phyloP scores from a whole-genome alignment of 2,888 invertebrate genomes.

The Acanthococcus lagerstroemiae region DNA sequence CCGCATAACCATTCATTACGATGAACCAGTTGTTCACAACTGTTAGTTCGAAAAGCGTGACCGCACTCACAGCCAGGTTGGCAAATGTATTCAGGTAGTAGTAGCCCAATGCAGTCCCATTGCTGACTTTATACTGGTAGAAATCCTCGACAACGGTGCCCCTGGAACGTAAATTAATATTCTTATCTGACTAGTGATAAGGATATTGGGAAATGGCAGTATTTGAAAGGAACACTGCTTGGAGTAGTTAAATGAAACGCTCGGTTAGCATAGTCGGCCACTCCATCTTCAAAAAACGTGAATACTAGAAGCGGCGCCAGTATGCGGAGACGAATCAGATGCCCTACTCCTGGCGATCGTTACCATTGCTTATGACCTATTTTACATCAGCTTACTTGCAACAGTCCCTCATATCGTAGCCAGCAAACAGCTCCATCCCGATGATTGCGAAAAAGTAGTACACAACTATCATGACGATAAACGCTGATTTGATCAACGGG shows the following conservation, averaged over 20 bases:
- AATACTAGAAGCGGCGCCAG: too few species aligned
- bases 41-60: conserved; percentile 78
- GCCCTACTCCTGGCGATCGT: too few species aligned
- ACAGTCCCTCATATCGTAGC: conserved; percentile 64
- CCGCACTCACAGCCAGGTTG: conserved; percentile 63
- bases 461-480: conserved; percentile 69
- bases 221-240: too few species aligned
- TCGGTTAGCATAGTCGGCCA: too few species aligned
- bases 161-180: conserved; percentile 45
- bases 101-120: conserved; percentile 58
- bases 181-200: too few species aligned
- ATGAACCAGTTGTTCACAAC: conserved; percentile 91
- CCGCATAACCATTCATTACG: conserved; percentile 75
- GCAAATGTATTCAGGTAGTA: conserved; percentile 80
- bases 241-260: too few species aligned
- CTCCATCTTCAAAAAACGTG: too few species aligned
- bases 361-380: too few species aligned
- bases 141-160: conserved; percentile 77
- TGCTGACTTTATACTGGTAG: conserved; percentile 55
- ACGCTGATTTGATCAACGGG: conserved; percentile 66
- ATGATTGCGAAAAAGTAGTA: conserved; percentile 84
- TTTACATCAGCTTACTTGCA: conserved; percentile 71
- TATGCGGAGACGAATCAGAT: too few species aligned
- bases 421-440: conserved; percentile 77
- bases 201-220: background rate